Evolutionary conservation across 2,888 invertebrate genomes (phyloP).

Genomic region (Nemapogon koenigi): DNA sequence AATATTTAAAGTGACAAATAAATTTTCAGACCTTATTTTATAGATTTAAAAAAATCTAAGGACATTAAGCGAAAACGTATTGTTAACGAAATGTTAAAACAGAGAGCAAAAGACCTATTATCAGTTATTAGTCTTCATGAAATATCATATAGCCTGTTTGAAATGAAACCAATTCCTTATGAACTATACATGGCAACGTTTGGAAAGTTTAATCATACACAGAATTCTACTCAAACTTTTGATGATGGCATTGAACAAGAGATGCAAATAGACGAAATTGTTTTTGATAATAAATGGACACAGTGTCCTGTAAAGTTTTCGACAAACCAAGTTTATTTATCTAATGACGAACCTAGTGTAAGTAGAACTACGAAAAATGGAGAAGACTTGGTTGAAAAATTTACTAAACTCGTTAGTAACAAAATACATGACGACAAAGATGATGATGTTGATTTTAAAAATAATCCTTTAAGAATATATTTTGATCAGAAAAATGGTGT

Average conservation of each 20-base stretch:
- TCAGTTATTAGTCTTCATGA: slow-evolving; percentile 50
- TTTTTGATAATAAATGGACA: slow-evolving; percentile 39
- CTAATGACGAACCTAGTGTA: slow-evolving; percentile 14
- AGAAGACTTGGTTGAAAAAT: slow-evolving; percentile 34
- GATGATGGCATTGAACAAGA: slow-evolving; percentile 48
- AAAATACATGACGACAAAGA: slow-evolving; percentile 17
- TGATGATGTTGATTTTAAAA: slow-evolving; percentile 29
- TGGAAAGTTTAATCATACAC: slow-evolving; percentile 43
- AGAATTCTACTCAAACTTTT: slow-evolving; percentile 46
- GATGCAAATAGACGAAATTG: slow-evolving; percentile 43
- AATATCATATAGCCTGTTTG: slow-evolving; percentile 46
- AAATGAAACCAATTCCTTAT: slow-evolving; percentile 57
- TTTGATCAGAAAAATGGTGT: slow-evolving; percentile 54
- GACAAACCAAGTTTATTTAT: slow-evolving; percentile 29
- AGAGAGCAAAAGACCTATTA: slow-evolving; percentile 43
- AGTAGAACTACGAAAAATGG: slow-evolving; percentile 21
- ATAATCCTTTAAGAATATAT: slow-evolving; percentile 37
- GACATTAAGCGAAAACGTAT: slow-evolving; percentile 34
- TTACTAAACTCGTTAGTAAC: slow-evolving; percentile 28
- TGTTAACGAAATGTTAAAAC: slow-evolving; percentile 31
- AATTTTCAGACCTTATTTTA: slow-evolving; percentile 40
- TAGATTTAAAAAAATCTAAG: slow-evolving; percentile 46
- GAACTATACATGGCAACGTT: slow-evolving; percentile 53
- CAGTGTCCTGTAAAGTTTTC: slow-evolving; percentile 50
- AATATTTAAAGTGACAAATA: too few relatives aligned